Base-by-base conservation (phyloP, 2,888 invertebrate species). In the Bembecia ichneumoniformis region DNA sequence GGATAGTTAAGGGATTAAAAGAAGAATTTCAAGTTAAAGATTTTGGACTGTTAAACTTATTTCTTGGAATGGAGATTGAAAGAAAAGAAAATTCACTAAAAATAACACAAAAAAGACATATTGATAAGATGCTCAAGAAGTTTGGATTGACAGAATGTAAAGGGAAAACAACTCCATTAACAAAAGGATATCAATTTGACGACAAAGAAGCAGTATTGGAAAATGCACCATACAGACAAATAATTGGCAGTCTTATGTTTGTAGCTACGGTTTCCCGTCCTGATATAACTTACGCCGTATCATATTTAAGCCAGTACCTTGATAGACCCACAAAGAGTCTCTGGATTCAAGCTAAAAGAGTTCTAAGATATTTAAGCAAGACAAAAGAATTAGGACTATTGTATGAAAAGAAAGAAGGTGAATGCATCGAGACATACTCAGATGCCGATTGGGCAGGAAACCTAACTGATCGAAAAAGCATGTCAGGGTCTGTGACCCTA, bases 401-500 rank as follows among this genome's bases (percentile, higher is more conserved):
- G 4, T 55, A 57, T 47, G 52, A 47, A 48, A 53, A 53, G 44
- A 50, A 57, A 51, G 51, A 50, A 49, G 36, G 28, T 47, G 49
- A 44, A 20, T 16, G 48, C 2, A 61, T 51, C 4, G 2, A 43
- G 47, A 57, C 55, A 1, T 57, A 59, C 50, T 59, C 58, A 47
- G 64, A 65, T 46, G 47, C 64, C 2, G 63, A 64, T 14, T 64
- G 62, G 63, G 62, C 62, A 1, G 52, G 7, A 4, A 35, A 52
- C 28, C 17, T n/a, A 5, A 49, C 48, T 7, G 57, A 58, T 14
- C 40, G 60, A 47, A 55, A 55, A 43, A 61, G 59, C 0, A 60
- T 59, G 28, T 55, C 62, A 1, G 63, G 64, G 3, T 64, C 60
- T 35, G 46, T 49, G 9, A 65, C 63, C 52, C 4, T 60, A 0